phyloP scores from a whole-genome alignment of 2,113 vertebrate genomes.

The Ceyx margarethae region DNA sequence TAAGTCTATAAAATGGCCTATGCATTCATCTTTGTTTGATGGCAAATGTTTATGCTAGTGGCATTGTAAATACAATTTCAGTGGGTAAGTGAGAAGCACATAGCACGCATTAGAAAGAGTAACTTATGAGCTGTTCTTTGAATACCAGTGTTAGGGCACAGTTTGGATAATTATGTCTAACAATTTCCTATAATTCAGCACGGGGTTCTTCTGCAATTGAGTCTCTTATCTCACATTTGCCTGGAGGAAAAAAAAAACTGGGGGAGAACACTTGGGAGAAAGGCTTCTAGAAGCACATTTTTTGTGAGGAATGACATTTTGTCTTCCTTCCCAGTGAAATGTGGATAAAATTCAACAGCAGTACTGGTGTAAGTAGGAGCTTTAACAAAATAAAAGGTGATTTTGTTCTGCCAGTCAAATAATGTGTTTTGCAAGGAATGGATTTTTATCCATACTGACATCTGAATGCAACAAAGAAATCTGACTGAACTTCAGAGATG shows the following conservation, averaged over 20 bases:
- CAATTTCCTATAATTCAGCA: not conserved
- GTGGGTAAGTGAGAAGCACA: not conserved
- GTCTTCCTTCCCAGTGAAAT: not conserved
- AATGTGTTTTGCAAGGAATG: not conserved
- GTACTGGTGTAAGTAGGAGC: not conserved
- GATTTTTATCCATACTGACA: not conserved
- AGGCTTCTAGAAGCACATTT: not conserved
- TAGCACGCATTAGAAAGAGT: not conserved
- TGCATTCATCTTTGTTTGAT: not conserved
- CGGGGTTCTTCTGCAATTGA: not conserved
- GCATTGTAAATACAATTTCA: constrained; percentile 27
- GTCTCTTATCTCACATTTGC: not conserved
- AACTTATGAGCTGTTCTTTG: constrained; percentile 19
- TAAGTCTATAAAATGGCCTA: not conserved
- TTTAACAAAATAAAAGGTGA: constrained; percentile 1
- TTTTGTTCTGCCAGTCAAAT: constrained; percentile 8
- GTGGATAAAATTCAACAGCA: not conserved
- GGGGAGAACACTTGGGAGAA: not conserved
- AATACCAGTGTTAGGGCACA: not conserved
- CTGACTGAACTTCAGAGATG: not conserved
- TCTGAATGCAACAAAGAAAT: not conserved
- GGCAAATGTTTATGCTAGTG: constrained; percentile 13
- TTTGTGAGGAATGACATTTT: not conserved
- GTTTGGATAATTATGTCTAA: constrained; percentile 31
- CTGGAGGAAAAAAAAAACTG: not conserved